Evolutionary conservation across 2,797 vertebrate genomes (phyloP), one percentile per base, ranked within the genome.

Genomic region (Rhinichthys osculus): DNA sequence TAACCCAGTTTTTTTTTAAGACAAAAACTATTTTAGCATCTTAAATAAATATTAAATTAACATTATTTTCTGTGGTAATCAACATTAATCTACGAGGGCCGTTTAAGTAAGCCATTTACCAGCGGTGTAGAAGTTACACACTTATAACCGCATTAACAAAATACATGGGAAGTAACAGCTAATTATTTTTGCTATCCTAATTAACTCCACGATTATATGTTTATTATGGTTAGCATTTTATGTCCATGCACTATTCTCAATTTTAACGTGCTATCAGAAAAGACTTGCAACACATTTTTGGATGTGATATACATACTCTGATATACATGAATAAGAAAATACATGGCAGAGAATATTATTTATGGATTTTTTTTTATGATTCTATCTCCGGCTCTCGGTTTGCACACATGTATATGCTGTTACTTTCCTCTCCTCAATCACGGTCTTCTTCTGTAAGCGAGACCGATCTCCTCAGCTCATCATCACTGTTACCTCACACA

Each of bases 401-500:
- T 35, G 47, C 57, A 30, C 2, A 1, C 7, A n/a, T 73, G 17
- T 27, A 66, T 84, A 54, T 7, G 44, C 82, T 35, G 44, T 86
- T 82, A 82, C 84, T 89, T 57, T 40, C 69, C 19, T 52, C 35
- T 71, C 30, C 87, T 74, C 40, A 54, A 70, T 81, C 78, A 85
- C 47, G 44, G 78, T 83, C 67, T 69, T 83, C 67, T 69, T 78
- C 47, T 78, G 66, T 71, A 71, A 81, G 84, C 19, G 79, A 81
- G 71, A 73, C 82, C 66, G 54, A 87, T 84, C 72, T 89, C 67
- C 83, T 89, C 42, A 3, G 42, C 42, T 10, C 69, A 86, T 92
- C 86, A 87, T 91, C 89, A 90, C 81, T 9, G 78, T 78, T 83
- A 80, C 83, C 83, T 86, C 83, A 83, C 54, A 83, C 73, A 84